These are phyloP conservation scores for Decapterus maruadsi DNA, from an alignment of 2,797 vertebrate species.

Conservation along the genomic window DNA sequence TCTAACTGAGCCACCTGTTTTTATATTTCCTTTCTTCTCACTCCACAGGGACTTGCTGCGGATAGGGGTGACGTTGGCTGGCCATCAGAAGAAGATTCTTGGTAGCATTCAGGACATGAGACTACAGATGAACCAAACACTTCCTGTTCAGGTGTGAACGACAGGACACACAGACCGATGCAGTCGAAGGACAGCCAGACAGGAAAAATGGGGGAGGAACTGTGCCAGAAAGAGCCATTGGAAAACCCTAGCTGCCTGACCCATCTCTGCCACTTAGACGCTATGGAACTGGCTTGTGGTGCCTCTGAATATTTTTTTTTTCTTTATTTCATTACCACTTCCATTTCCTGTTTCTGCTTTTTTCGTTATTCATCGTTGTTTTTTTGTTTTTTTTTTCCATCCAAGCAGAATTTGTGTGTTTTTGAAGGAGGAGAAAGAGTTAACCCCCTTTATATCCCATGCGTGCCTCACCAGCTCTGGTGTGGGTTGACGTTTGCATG, in stretches of 20 bases:
- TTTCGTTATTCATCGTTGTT: conserved; percentile 58
- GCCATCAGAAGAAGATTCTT: conserved; percentile 99
- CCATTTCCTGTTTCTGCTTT: conserved; percentile 67
- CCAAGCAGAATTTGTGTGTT: conserved; percentile 77
- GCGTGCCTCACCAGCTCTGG: conserved; percentile 73
- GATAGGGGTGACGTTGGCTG: conserved; percentile 97
- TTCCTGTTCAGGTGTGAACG: conserved; percentile 97
- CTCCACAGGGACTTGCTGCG: conserved; percentile 93
- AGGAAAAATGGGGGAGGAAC: conserved; percentile 77
- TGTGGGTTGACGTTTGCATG: conserved; percentile 82
- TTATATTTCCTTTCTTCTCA: conserved; percentile 28
- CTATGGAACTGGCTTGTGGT: conserved; percentile 88
- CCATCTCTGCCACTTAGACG: conserved; percentile 86
- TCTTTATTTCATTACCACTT: conserved; percentile 70
- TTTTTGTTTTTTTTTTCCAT: conserved; percentile 69
- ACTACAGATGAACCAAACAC: conserved; percentile 99
- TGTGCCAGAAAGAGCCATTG: conserved; percentile 82
- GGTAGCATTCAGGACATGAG: conserved; percentile 99
- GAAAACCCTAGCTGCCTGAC: conserved; percentile 88
- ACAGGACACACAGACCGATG: conserved; percentile 61
- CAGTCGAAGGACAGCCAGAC: conserved; percentile 75
- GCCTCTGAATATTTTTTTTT: conserved; percentile 86
- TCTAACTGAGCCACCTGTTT: conserved; percentile 64
- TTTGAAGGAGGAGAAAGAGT: conserved; percentile 70
- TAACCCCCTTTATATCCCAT: conserved; percentile 60